Percentiles rank a stretch among this genome's conserved stretches.
Conservation (phyloP, 1,140 invertebrate species). For the Hydropsyche tenuis region DNA sequence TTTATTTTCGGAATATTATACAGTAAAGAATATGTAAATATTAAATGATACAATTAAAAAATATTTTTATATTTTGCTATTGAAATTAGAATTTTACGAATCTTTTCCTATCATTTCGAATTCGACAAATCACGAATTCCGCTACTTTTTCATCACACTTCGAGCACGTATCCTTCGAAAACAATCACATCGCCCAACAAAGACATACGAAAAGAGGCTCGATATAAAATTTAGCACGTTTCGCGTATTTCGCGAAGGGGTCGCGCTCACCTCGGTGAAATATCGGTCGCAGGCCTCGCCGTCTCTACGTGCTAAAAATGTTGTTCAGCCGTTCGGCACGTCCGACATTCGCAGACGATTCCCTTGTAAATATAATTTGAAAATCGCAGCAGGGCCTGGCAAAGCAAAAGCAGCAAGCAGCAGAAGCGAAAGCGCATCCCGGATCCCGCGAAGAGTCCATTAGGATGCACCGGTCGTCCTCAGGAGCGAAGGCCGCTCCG, state of each 20-base stretch:
- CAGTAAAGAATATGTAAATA: too few relatives aligned
- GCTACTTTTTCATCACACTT: neutral
- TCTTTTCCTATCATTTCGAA: neutral
- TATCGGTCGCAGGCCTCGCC: conserved; percentile 39
- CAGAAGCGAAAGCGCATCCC: neutral
- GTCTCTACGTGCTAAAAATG: conserved; percentile 46
- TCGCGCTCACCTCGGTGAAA: conserved; percentile 40
- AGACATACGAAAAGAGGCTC: neutral
- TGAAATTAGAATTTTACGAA: too few relatives aligned
- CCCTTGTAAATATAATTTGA: conserved; percentile 50
- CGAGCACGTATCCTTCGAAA: neutral
- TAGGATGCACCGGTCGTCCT: conserved; percentile 13
- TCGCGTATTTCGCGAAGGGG: conserved; percentile 35
- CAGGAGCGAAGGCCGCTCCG: conserved; percentile 6
- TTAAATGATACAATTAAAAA: too few relatives aligned
- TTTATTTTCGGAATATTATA: too few relatives aligned
- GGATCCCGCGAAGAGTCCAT: conserved; percentile 25
- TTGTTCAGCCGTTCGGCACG: conserved; percentile 45
- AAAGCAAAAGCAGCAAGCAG: too few relatives aligned
- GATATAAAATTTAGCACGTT: conserved; percentile 40
- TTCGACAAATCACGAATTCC: neutral
- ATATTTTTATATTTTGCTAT: too few relatives aligned
- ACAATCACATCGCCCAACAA: neutral
- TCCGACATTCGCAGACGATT: conserved; percentile 48
- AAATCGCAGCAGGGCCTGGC: conserved; percentile 49